Evolutionary conservation across 2,888 invertebrate species (phyloP), one percentile per base, ranked within the genome.

Genomic region (Diarsia dahlii): DNA sequence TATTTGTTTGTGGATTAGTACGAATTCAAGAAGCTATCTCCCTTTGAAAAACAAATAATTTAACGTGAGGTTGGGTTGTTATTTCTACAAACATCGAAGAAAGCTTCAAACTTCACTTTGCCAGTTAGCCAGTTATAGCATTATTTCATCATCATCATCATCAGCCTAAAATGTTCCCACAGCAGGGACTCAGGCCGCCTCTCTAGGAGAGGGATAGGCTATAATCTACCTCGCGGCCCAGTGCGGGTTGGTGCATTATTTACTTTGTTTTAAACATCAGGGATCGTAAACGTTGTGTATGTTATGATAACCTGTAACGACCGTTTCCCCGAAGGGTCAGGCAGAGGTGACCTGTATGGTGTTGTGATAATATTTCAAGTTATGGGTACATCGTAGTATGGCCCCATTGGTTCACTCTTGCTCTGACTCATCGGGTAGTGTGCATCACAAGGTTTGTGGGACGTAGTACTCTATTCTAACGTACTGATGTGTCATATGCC

Each of bases 341-440:
- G 45, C 23, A 63, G 13, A 23, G 63, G 63, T 45, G 45, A 63
- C 45, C n/a, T 45, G 45, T n/a, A 45, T 45, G n/a, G n/a, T 45
- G n/a, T 63, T 63, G 63, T 70, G 48, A 60, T 65, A 58, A 62
- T 60, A 82, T 64, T 71, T 23, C 20, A 34, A n/a, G 23, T 64
- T 48, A 63, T 52, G 23, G 39, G 20, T 65, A 62, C 60, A 73
- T 58, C 34, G 62, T 3, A 46, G 65, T 54, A 48, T 54, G 56
- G 46, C 54, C 23, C 66, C 69, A 70, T 54, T 72, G 23, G 81
- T 58, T 62, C 34, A 6, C 56, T 64, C 23, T 52, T n/a, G 72
- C 67, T 8, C 63, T 85, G 87, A 85, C 68, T 87, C 85, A 87
- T 79, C 72, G 48, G 52, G 71, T 78, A 73, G 54, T 60, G 64